Conservation (phyloP, 2,888 invertebrate species). For the Meganola albula region DNA sequence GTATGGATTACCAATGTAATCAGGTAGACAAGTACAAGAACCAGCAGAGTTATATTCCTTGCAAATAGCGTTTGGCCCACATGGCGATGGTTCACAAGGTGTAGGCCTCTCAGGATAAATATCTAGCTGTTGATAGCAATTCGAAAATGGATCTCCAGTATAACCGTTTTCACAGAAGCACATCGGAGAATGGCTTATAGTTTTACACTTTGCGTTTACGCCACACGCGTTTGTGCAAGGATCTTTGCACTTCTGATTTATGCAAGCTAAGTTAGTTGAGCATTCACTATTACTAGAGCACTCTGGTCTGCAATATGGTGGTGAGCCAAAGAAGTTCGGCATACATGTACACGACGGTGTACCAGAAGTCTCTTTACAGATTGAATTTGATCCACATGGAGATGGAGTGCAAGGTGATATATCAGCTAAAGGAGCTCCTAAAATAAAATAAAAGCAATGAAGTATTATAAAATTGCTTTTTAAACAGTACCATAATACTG, state of each 20-base stretch:
- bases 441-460: constrained; percentile 18
- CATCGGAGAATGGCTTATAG: constrained; percentile 85
- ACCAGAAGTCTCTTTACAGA: constrained; percentile 76
- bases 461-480: too few species aligned
- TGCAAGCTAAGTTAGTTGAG: constrained; percentile 79
- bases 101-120: constrained; percentile 59
- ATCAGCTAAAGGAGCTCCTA: constrained; percentile 70
- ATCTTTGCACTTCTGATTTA: constrained; percentile 81
- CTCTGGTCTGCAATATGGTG: constrained; percentile 87
- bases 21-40: constrained; percentile 83
- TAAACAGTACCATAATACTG: too few species aligned
- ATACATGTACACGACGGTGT: constrained; percentile 84
- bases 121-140: constrained; percentile 70
- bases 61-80: constrained; percentile 81
- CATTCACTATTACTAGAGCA: constrained; percentile 85
- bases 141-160: constrained; percentile 83
- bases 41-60: constrained; percentile 77
- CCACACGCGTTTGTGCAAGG: constrained; percentile 86
- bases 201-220: constrained; percentile 82
- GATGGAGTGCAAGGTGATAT: constrained; percentile 82
- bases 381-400: constrained; percentile 82
- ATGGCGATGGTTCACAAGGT: constrained; percentile 80
- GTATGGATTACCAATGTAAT: constrained; percentile 87
- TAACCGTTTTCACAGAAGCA: constrained; percentile 83
- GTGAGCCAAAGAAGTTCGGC: constrained; percentile 82